Evolutionary conservation across 1,140 invertebrate species (phyloP).

Genomic region (Pachyrhynchus sulphureomaculatus): DNA sequence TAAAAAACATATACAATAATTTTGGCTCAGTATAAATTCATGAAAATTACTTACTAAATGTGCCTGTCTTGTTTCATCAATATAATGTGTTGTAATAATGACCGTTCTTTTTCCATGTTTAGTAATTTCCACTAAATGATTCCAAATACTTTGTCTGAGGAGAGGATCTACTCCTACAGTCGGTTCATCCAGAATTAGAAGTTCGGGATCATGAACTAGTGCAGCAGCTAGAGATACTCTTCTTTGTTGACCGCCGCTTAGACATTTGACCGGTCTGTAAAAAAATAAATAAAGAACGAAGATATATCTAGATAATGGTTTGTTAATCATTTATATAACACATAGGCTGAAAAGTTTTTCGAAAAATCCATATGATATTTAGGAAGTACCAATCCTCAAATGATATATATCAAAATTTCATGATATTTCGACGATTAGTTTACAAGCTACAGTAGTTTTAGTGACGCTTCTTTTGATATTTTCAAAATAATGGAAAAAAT

Average conservation of each 20-base stretch:
- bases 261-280: conserved; percentile 68
- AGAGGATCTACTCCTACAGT: conserved; percentile 95
- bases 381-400: no score
- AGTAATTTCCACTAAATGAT: conserved; percentile 87
- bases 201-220: conserved; percentile 83
- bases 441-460: no score
- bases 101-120: conserved; percentile 86
- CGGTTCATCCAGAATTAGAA: conserved; percentile 91
- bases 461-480: no score
- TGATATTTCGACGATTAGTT: no score
- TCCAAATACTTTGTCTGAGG: conserved; percentile 91
- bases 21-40: no score
- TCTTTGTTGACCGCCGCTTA: conserved; percentile 89
- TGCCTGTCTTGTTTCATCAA: conserved; percentile 93
- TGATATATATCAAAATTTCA: no score
- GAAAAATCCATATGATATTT: no score
- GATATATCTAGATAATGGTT: no score
- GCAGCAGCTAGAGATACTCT: conserved; percentile 86
- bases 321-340: no score
- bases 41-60: conserved; percentile 72
- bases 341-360: no score
- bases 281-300: conserved; percentile 14
- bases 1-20: no score
- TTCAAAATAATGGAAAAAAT: no score
- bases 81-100: conserved; percentile 97